Evolutionary conservation across 2,113 vertebrate species (phyloP).

Genomic region (Malaclemys terrapin): DNA sequence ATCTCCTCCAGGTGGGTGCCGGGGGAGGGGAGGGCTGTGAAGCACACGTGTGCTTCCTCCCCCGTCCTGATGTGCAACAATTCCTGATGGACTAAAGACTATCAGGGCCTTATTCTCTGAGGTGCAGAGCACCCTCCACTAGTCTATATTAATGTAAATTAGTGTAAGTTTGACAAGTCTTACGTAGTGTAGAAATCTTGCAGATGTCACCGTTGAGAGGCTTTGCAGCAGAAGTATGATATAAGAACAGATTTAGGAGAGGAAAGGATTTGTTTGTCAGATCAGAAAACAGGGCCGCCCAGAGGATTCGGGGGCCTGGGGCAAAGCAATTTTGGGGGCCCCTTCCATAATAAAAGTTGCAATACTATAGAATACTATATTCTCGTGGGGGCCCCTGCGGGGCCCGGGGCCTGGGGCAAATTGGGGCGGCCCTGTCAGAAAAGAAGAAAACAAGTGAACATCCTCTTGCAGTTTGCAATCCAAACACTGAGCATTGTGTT

Average conservation of each 20-base stretch:
- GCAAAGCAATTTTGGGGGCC: too few species aligned
- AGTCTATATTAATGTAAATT: not conserved
- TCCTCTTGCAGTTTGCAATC: not conserved
- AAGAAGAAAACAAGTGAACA: not conserved
- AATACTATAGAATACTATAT: too few species aligned
- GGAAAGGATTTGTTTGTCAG: not conserved
- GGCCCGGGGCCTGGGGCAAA: too few species aligned
- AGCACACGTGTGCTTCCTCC: too few species aligned
- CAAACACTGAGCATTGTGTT: not conserved
- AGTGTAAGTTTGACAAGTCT: too few species aligned
- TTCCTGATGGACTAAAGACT: not conserved
- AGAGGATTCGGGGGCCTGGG: too few species aligned
- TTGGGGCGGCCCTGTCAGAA: not conserved
- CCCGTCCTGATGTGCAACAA: too few species aligned
- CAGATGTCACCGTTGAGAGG: not conserved
- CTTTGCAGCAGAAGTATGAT: not conserved
- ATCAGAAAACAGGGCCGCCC: not conserved
- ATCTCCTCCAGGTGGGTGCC: too few species aligned
- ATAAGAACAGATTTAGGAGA: not conserved
- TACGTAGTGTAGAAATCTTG: too few species aligned
- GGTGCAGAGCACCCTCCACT: not conserved
- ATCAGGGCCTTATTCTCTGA: not conserved
- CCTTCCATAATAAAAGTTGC: too few species aligned
- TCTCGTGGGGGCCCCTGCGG: too few species aligned
- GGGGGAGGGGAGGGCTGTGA: too few species aligned